phyloP scores from a whole-genome alignment of 2,113 vertebrate genomes.

The Uria aalge region DNA sequence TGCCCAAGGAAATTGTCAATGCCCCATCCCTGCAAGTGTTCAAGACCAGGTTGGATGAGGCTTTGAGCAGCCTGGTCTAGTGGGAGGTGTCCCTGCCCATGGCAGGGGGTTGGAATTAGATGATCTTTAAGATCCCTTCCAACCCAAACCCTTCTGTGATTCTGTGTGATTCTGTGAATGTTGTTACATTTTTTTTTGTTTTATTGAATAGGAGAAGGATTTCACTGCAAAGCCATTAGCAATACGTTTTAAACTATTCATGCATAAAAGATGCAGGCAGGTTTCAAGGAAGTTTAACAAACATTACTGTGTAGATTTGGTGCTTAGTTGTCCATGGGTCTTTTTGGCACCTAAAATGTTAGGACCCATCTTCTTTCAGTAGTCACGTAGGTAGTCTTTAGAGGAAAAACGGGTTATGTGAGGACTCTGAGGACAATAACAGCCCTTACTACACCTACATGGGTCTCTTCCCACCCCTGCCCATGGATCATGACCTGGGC shows the following conservation, averaged over 20 bases:
- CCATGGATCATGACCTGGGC: fast-evolving
- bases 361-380: not conserved
- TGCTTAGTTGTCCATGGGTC: not conserved
- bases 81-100: too few species aligned
- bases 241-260: not conserved
- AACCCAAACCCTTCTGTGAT: too few species aligned
- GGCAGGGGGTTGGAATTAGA: too few species aligned
- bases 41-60: too few species aligned
- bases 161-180: not conserved
- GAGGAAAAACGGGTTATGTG: not conserved
- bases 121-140: too few species aligned
- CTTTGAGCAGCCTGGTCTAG: too few species aligned
- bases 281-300: not conserved
- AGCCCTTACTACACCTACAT: not conserved
- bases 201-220: not conserved
- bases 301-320: not conserved
- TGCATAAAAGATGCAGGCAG: not conserved
- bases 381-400: not conserved
- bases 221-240: not conserved
- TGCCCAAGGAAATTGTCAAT: too few species aligned
- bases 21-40: too few species aligned
- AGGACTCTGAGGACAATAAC: not conserved
- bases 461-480: fast-evolving
- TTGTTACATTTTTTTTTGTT: not conserved
- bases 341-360: not conserved